Base-by-base conservation (phyloP, 1,140 invertebrate genomes). In the Drosophila baimaii region DNA sequence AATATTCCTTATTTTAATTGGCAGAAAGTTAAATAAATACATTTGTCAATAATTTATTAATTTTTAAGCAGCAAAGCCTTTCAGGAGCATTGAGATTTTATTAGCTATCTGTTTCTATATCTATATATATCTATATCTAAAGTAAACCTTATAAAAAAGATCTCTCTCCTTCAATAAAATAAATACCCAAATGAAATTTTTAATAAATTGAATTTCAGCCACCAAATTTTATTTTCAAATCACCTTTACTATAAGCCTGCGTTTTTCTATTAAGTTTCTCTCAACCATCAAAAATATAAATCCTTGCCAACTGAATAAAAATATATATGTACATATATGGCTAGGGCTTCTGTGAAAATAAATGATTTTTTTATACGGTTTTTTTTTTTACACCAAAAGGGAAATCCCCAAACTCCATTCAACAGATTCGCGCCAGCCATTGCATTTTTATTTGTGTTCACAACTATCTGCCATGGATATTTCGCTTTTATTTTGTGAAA, bases 351-450 rank as follows among this genome's bases (percentile, higher is more conserved):
- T 47, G 19, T 64, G 12, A 33, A 64, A 19, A 27, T 19, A 27
- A 37, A 44, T 27, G 31, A 5, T 49, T 17, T 49, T 10, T 46
- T 35, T 23, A n/a, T 29, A 27, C n/a, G 6, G 6, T 12, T 9
- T 23, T 68, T 37, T 19, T 29, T 17, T 29, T 25, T 33, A n/a
- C 5, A 6, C 3, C 39, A 27, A 59, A 29, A 6, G 31, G 19
- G 23, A 52, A 76, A 77, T 68, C 63, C 54, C 72, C 72, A 47
- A 59, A 59, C 54, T 55, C 62, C 39, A 77, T 59, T 77, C 54
- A 77, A 55, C 54, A 33, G 62, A 77, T 77, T 77, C 55, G 25
- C 46, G 25, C 46, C 66, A 77, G 47, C 49, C 46, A 44, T 66
- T 43, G 70, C 69, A 66, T 66, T 57, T 57, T 57, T 76, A 46